phyloP scores from a whole-genome alignment of 2,113 vertebrate species.

The Ammodytes marinus region DNA sequence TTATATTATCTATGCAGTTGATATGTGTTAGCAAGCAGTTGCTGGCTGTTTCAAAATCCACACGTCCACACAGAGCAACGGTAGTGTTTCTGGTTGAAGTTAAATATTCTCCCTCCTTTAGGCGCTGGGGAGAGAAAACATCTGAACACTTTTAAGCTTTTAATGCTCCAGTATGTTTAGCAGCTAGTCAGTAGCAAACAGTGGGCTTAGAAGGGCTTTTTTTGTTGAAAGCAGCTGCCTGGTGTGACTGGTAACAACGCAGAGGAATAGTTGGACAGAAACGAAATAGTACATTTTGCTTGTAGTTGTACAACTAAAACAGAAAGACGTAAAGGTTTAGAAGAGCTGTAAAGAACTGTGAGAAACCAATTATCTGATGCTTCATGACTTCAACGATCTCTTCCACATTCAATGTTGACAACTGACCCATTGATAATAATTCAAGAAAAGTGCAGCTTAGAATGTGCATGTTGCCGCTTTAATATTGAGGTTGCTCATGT shows the following conservation, averaged over 20 bases:
- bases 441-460: background rate
- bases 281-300: background rate
- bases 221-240: too few relatives aligned
- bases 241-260: background rate
- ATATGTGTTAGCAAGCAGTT: too few relatives aligned
- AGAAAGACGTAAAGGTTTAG: background rate
- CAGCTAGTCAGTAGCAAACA: too few relatives aligned
- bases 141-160: too few relatives aligned
- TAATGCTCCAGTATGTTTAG: too few relatives aligned
- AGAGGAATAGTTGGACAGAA: too few relatives aligned
- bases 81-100: background rate
- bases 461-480: background rate
- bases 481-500: background rate
- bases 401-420: background rate
- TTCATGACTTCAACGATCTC: background rate
- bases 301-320: background rate
- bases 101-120: background rate
- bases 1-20: too few relatives aligned
- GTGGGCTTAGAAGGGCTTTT: too few relatives aligned
- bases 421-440: background rate
- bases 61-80: too few relatives aligned
- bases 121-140: background rate
- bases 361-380: background rate
- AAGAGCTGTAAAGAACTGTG: background rate
- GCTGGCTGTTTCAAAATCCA: too few relatives aligned